A percentile compares a stretch with the other conserved stretches of the same genome.
Evolutionary conservation across 2,888 invertebrate genomes (phyloP).

Genomic region (Nipponacmea schrenckii): DNA sequence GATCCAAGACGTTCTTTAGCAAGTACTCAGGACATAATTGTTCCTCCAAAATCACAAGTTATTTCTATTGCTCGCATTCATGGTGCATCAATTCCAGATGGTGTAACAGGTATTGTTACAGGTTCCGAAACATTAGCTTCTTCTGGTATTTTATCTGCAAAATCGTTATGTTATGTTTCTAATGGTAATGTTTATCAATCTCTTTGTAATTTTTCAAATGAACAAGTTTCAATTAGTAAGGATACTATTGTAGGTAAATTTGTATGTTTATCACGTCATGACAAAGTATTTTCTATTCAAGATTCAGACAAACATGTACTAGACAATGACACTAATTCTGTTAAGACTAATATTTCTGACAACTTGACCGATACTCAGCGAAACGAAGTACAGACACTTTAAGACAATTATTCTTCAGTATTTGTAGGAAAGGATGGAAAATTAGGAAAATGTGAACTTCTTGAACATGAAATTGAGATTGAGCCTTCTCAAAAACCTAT

Average conservation of each 20-base stretch:
- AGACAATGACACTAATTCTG: background rate
- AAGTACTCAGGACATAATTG: background rate
- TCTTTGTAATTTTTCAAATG: background rate
- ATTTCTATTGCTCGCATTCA: background rate
- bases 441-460: background rate
- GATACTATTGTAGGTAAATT: background rate
- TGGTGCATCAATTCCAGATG: conserved; percentile 3
- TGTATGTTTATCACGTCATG: background rate
- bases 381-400: background rate
- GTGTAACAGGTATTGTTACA: background rate
- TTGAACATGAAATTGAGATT: conserved; percentile 5
- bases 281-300: background rate
- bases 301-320: background rate
- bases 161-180: background rate
- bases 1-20: background rate
- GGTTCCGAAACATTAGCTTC: background rate
- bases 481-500: background rate
- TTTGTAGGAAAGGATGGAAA: conserved; percentile 5
- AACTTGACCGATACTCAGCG: background rate
- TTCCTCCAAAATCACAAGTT: background rate
- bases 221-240: background rate
- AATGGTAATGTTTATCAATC: conserved; percentile 1
- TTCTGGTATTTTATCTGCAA: background rate
- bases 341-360: background rate
- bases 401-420: conserved; percentile 11